phyloP scores from a whole-genome alignment of 2,888 invertebrate species.

The Caenorhabditis panamensis region DNA sequence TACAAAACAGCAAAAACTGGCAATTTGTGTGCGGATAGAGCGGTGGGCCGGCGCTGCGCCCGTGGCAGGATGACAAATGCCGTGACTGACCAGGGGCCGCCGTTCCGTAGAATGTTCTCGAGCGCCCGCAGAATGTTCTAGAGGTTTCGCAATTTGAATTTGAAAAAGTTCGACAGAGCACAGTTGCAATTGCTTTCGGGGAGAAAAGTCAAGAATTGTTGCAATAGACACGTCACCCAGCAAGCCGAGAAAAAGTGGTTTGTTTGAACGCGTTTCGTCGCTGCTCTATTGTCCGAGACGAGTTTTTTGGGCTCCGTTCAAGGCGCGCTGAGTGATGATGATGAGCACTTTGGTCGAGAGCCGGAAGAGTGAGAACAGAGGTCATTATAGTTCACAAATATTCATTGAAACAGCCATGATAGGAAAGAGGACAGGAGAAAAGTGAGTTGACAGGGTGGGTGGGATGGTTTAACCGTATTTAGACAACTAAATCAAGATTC shows the following conservation, averaged over 20 bases:
- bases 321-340: constrained; percentile 28
- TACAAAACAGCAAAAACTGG: constrained; percentile 47
- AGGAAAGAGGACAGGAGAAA: constrained; percentile 19
- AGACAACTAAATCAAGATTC: constrained; percentile 8
- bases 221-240: constrained; percentile 20
- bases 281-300: constrained; percentile 4
- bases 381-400: constrained; percentile 8
- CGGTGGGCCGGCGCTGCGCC: constrained; percentile 42
- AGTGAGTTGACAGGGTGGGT: constrained; percentile 4
- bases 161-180: constrained; percentile 6
- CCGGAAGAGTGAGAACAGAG: neutral
- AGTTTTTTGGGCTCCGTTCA: constrained; percentile 29
- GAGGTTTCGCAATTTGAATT: neutral
- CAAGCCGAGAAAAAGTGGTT: constrained; percentile 18
- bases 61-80: constrained; percentile 49
- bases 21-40: constrained; percentile 39
- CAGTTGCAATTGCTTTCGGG: neutral
- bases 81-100: neutral
- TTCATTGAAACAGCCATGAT: constrained; percentile 1
- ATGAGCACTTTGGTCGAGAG: constrained; percentile 6
- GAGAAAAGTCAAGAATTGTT: neutral
- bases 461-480: constrained; percentile 22
- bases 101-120: neutral
- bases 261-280: constrained; percentile 24
- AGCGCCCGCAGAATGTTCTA: constrained; percentile 17